Evolutionary conservation across 1,140 invertebrate species (phyloP), one percentile per base, ranked within the genome.

Genomic region (Magallana gigas): DNA sequence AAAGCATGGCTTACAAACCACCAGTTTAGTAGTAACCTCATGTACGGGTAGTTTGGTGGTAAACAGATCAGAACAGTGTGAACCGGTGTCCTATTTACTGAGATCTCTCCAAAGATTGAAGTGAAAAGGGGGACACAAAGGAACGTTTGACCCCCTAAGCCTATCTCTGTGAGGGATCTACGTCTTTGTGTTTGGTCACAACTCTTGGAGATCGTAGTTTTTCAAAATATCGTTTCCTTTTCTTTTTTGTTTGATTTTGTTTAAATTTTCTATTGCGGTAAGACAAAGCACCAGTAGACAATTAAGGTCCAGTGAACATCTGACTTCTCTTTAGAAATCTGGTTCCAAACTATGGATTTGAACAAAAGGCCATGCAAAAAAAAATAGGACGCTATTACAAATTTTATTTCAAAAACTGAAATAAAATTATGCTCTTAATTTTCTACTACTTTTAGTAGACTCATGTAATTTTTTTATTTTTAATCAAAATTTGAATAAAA

Each of bases 171-270:
- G 3, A 8, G 23, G 23, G 36, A 76, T 76, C 68, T 36, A 29
- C 9, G 68, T 29, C 68, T 76, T 76, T 76, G 68, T 76, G 68
- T 76, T 76, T 76, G 18, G 29, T 76, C 68, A 76, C 68, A 76
- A 76, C 68, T 76, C 23, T 76, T 12, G 23, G 29, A 76, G 9
- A 76, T 76, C 14, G 18, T 76, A 76, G 68, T 76, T 76, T 76
- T 11, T 11, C 11, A 62, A 62, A 62, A 62, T 76, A 76, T 29
- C 29, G 68, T 76, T 76, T 76, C 68, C 23, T 29, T 11, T 76
- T 76, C 23, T 36, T 11, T 12, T 23, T 29, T 29, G 12, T 76
- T 76, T 29, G 29, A 23, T 76, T 76, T 76, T 76, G 18, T 76
- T 29, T 76, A 23, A 76, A 29, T 76, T 76, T 76, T 29, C 23